Percentiles rank a stretch among this genome's conserved stretches.
Evolutionary conservation across 2,797 vertebrate genomes (phyloP).

Genomic region (Rhynchonycteris naso): DNA sequence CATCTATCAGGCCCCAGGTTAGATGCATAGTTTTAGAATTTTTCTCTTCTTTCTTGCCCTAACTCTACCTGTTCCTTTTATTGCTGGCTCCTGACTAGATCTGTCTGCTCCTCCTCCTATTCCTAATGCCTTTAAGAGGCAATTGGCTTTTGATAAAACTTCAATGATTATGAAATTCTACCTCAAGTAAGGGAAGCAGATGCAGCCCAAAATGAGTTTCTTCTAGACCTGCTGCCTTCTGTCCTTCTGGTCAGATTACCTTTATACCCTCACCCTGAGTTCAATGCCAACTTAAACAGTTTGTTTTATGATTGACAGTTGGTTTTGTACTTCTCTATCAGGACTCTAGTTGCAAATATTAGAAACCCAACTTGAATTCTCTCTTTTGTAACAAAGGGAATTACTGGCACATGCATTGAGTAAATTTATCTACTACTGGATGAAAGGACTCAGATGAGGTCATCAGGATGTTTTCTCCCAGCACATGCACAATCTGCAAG

Average conservation of each 20-base stretch:
- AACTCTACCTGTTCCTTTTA: neutral
- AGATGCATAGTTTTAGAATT: neutral
- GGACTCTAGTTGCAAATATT: constrained; percentile 39
- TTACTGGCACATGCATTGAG: neutral
- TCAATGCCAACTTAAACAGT: constrained; percentile 45
- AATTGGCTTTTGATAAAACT: constrained; percentile 51
- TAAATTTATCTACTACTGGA: neutral
- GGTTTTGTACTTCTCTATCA: neutral
- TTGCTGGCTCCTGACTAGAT: neutral
- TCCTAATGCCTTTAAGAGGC: constrained; percentile 5
- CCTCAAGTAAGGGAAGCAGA: constrained; percentile 22
- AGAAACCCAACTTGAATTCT: constrained; percentile 46
- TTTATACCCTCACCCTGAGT: constrained; percentile 13
- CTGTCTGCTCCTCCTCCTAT: neutral
- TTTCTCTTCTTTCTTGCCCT: neutral
- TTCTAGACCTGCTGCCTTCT: constrained; percentile 58
- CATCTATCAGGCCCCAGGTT: neutral
- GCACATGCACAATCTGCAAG: too few relatives aligned
- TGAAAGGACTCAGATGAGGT: neutral
- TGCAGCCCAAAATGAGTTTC: constrained; percentile 29
- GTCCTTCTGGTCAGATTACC: constrained; percentile 55
- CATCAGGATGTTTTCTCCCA: neutral
- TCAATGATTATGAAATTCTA: constrained; percentile 58
- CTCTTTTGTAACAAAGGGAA: constrained; percentile 18
- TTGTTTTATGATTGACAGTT: constrained; percentile 46